Conservation (phyloP, 2,797 vertebrate species). For the Jordanella pulchra region DNA sequence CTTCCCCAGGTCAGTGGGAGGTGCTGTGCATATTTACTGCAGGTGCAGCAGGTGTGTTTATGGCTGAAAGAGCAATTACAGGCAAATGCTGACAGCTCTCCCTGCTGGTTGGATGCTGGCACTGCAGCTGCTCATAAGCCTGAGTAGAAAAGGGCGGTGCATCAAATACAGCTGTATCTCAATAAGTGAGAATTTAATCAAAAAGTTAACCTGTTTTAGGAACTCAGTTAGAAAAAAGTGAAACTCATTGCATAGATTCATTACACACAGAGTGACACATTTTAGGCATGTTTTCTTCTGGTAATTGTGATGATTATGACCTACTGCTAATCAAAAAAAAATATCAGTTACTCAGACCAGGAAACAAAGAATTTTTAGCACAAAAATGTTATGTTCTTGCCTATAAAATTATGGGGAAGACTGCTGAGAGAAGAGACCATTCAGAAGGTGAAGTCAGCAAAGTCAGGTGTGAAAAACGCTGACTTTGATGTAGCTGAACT, state of each 20-base stretch:
- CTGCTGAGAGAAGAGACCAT: background rate
- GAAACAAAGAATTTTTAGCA: background rate
- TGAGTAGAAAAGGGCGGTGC: conserved; percentile 76
- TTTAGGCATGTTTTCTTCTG: background rate
- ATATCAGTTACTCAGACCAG: background rate
- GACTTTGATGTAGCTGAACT: background rate
- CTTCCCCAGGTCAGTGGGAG: conserved; percentile 39
- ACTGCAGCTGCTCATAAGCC: conserved; percentile 75
- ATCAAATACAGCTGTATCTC: conserved; percentile 25
- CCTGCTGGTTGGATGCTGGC: conserved; percentile 75
- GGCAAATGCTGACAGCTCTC: conserved; percentile 56
- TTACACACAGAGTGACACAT: background rate
- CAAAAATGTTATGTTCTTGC: background rate
- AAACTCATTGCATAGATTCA: background rate
- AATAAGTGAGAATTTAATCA: background rate
- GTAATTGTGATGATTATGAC: background rate
- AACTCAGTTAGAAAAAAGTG: background rate
- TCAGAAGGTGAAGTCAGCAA: background rate
- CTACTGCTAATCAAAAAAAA: background rate
- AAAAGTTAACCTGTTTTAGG: background rate
- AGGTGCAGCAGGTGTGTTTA: conserved; percentile 65
- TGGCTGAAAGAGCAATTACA: conserved; percentile 53
- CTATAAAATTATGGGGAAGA: background rate
- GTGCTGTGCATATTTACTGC: conserved; percentile 66
- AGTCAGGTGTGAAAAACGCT: too few relatives aligned